These are phyloP conservation scores for Globia sparganii DNA, from an alignment of 2,888 invertebrate genomes.

Conservation along the genomic window DNA sequence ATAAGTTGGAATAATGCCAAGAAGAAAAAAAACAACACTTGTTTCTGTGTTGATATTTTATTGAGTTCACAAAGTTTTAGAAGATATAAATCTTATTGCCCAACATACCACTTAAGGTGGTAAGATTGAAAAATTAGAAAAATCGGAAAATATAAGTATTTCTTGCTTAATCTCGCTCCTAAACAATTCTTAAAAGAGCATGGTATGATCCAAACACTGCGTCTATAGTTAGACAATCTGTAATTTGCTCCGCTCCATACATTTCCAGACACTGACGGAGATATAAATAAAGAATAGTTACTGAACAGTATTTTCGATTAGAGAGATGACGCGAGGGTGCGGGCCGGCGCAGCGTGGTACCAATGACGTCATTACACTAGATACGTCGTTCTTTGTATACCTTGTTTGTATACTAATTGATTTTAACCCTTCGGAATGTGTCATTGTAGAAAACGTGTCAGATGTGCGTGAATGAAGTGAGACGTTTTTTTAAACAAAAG, in stretches of 20 bases:
- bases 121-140: slow-evolving; percentile 1
- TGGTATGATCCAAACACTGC: slow-evolving; percentile 49
- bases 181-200: slow-evolving; percentile 44
- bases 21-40: slow-evolving; percentile 37
- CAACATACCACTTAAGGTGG: neutral
- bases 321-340: slow-evolving; percentile 74
- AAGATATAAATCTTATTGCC: slow-evolving; percentile 20
- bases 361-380: slow-evolving; percentile 71
- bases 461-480: slow-evolving; percentile 1
- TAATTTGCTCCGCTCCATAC: slow-evolving; percentile 69
- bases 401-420: slow-evolving; percentile 62
- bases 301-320: slow-evolving; percentile 76
- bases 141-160: neutral
- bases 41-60: slow-evolving; percentile 34
- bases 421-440: slow-evolving; percentile 52
- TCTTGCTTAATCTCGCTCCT: neutral
- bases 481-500: slow-evolving; percentile 4
- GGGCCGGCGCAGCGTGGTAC: slow-evolving; percentile 66
- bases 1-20: slow-evolving; percentile 49
- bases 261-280: slow-evolving; percentile 72
- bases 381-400: slow-evolving; percentile 62
- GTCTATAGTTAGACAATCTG: slow-evolving; percentile 70
- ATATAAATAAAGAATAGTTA: slow-evolving; percentile 77
- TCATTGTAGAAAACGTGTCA: slow-evolving; percentile 19
- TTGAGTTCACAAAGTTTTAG: slow-evolving; percentile 23